Conservation (phyloP, 2,797 vertebrate species). For the Coendou prehensilis region DNA sequence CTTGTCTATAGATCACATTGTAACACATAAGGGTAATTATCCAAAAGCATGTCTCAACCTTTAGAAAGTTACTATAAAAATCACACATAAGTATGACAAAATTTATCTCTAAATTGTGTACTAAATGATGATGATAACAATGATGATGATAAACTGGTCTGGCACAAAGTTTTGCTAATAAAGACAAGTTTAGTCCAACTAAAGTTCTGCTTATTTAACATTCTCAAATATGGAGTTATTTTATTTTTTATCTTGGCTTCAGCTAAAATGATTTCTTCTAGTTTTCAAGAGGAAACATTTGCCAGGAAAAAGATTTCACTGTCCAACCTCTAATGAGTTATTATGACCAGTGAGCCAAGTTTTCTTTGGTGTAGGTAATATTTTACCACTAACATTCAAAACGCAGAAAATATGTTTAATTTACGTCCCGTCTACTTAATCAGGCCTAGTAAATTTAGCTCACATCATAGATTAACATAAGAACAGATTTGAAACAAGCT, state of each 20-base stretch:
- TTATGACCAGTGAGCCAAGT: conserved; percentile 12
- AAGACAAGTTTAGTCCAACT: conserved; percentile 10
- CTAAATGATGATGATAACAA: not conserved
- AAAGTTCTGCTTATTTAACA: conserved; percentile 57
- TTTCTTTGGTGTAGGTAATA: conserved; percentile 27
- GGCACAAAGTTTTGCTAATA: not conserved
- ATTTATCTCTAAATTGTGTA: not conserved
- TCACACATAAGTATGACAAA: not conserved
- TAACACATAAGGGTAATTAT: not conserved
- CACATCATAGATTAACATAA: not conserved
- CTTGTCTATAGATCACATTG: not conserved
- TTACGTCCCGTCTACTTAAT: not conserved
- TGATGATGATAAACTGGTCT: not conserved
- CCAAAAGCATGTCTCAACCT: not conserved
- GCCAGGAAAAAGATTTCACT: conserved; percentile 59
- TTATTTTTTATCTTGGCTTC: conserved; percentile 54
- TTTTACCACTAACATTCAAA: conserved; percentile 52
- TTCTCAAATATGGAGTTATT: conserved; percentile 39
- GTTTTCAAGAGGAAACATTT: conserved; percentile 54
- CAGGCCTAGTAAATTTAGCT: conserved; percentile 16
- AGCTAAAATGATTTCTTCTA: conserved; percentile 22
- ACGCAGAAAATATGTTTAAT: conserved; percentile 26
- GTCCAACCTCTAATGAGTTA: conserved; percentile 54
- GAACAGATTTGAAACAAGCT: not conserved
- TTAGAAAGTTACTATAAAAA: conserved; percentile 45